A percentile compares a stretch with the other conserved stretches of the same genome.
phyloP scores from a whole-genome alignment of 64 coral and sea anemone genomes.

The Exaiptasia diaphana region DNA sequence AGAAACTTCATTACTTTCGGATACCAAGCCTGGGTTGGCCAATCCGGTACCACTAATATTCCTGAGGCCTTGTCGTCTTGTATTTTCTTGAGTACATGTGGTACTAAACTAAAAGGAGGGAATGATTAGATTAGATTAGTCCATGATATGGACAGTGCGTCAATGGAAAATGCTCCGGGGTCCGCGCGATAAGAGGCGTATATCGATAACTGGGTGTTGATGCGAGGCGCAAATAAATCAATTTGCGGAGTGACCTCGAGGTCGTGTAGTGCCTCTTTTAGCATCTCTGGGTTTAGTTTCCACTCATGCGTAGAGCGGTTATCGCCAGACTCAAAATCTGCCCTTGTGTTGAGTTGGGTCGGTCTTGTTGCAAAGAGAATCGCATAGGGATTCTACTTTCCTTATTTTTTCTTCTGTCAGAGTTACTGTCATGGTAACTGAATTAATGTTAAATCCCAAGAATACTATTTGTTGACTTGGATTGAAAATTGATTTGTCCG shows the following conservation, averaged over 20 bases:
- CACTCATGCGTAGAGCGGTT: too few species aligned
- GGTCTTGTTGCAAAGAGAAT: not conserved
- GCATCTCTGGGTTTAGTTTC: too few species aligned
- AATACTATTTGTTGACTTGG: not conserved
- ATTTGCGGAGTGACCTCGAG: too few species aligned
- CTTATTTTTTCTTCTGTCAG: not conserved
- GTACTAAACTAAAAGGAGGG: slow-evolving; percentile 54
- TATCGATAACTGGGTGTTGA: too few species aligned
- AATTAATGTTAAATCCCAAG: not conserved
- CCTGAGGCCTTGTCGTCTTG: slow-evolving; percentile 6
- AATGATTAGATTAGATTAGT: slow-evolving; percentile 46
- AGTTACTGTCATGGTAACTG: not conserved
- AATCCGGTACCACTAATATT: slow-evolving; percentile 11
- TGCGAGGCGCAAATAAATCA: too few species aligned
- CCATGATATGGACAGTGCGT: slow-evolving; percentile 52
- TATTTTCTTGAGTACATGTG: slow-evolving; percentile 34
- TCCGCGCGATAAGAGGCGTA: too few species aligned
- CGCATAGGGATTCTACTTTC: not conserved
- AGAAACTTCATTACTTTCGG: slow-evolving; percentile 7
- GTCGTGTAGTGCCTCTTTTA: too few species aligned
- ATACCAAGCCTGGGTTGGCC: slow-evolving; percentile 48
- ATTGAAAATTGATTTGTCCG: not conserved
- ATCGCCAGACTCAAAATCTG: too few species aligned
- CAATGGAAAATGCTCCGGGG: too few species aligned
- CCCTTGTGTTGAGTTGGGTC: too few species aligned